Evolutionary conservation across 2,888 invertebrate genomes (phyloP), one percentile per base, ranked within the genome.

Genomic region (Cephus runcator): DNA sequence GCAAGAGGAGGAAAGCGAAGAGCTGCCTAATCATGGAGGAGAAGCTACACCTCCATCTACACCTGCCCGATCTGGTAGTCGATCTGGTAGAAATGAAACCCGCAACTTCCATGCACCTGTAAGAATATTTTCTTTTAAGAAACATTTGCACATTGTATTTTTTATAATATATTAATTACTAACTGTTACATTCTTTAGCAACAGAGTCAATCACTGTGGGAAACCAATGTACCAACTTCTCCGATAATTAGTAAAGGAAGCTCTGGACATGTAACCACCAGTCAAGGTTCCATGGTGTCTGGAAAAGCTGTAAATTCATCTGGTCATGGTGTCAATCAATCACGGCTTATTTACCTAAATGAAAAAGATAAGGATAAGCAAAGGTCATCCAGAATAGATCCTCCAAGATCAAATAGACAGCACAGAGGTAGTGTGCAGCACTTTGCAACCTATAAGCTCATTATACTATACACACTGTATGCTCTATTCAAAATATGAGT

Each of bases 21-120:
- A 90, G 76, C 87, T 87, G 4, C 79, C 87, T 34, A 89, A 87
- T 79, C 88, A 88, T 69, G 89, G 89, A 35, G 91, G 90, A 33
- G 92, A 92, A 81, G 90, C 88, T 23, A 92, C 92, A 11, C 92
- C 92, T 36, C 92, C 92, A 15, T 89, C 91, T 12, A 92, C 92
- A 56, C 92, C 92, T 34, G 90, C 90, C 3, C 86, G 86, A 77
- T 87, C 88, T n/a, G 40, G 40, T 23, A 87, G 86, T 76, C 84
- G 82, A 79, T 85, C 87, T 23, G 87, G 81, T 74, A 88, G 91
- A 88, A 87, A 83, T 84, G 87, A 91, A 83, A 80, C 87, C 78
- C 87, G 90, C 77, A 85, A 87, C 83, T 81, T 90, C 79, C 83
- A 89, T 73, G 83, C 85, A 77, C 87, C 87, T 80, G 87, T 88